phyloP scores from a whole-genome alignment of 2,113 vertebrate species.

The Centropus unirufus region DNA sequence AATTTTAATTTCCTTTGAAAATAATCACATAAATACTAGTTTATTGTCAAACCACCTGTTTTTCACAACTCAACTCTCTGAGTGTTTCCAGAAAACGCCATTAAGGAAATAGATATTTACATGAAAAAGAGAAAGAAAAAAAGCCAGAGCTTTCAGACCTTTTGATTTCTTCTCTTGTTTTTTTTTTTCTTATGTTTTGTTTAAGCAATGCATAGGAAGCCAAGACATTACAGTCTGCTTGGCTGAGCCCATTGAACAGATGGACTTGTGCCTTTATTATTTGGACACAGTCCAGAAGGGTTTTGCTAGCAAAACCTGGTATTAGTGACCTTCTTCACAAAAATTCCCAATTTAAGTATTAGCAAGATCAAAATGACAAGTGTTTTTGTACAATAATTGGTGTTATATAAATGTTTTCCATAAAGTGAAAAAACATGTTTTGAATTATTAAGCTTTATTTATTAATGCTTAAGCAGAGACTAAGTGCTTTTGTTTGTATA shows the following conservation, averaged over 20 bases:
- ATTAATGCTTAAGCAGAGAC: neutral
- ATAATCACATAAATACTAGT: neutral
- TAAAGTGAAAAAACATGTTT: neutral
- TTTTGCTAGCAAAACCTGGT: conserved; percentile 13
- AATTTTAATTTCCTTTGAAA: neutral
- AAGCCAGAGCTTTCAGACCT: neutral
- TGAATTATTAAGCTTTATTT: neutral
- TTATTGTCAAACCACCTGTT: neutral
- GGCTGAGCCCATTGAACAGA: neutral
- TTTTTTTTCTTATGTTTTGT: neutral
- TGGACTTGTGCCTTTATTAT: conserved; percentile 7
- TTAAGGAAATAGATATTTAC: neutral
- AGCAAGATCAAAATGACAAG: neutral
- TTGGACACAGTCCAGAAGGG: neutral
- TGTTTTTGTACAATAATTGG: neutral
- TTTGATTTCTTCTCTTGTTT: neutral
- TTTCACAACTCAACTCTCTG: neutral
- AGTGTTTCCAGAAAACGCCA: neutral
- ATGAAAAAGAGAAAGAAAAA: neutral
- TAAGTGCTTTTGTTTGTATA: neutral
- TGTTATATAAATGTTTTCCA: neutral
- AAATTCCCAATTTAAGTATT: neutral
- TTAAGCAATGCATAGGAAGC: neutral
- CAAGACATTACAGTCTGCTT: conserved; percentile 21
- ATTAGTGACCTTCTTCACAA: neutral